Percentiles rank a stretch among this genome's conserved stretches.
Evolutionary conservation across 2,888 invertebrate species (phyloP).

Genomic region (Liposcelis brunnea): DNA sequence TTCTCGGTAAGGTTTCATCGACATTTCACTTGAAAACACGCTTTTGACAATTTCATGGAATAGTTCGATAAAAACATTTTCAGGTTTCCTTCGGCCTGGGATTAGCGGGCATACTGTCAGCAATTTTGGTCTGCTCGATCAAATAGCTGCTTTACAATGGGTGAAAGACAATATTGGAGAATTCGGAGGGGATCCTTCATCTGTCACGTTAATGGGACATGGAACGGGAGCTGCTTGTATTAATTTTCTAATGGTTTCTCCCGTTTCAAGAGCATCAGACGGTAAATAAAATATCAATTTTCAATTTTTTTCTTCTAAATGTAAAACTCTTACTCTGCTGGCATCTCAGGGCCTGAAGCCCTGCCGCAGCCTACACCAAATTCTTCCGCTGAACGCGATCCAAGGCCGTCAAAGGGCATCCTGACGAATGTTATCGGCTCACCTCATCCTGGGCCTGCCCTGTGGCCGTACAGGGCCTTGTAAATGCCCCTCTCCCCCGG

Average conservation of each 20-base stretch:
- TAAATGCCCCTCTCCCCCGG: too few species aligned
- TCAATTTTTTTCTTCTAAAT: too few species aligned
- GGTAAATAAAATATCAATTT: slow-evolving; percentile 25
- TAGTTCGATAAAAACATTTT: too few species aligned
- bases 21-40: not conserved
- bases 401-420: too few species aligned
- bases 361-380: too few species aligned
- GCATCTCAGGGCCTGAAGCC: too few species aligned
- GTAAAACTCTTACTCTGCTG: too few species aligned
- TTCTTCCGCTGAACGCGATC: too few species aligned
- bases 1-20: slow-evolving; percentile 48
- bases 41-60: slow-evolving; percentile 2
- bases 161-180: slow-evolving; percentile 80
- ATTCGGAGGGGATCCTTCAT: slow-evolving; percentile 75
- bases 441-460: too few species aligned
- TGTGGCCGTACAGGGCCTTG: too few species aligned
- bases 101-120: slow-evolving; percentile 53
- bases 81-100: slow-evolving; percentile 66
- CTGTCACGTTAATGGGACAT: slow-evolving; percentile 86
- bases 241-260: slow-evolving; percentile 84
- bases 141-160: slow-evolving; percentile 88
- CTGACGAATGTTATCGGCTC: too few species aligned
- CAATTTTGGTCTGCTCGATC: slow-evolving; percentile 89
- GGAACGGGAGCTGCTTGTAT: slow-evolving; percentile 90
- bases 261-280: slow-evolving; percentile 40